Evolutionary conservation across 1,140 invertebrate genomes (phyloP).

Genomic region (Phymastichus coffea): DNA sequence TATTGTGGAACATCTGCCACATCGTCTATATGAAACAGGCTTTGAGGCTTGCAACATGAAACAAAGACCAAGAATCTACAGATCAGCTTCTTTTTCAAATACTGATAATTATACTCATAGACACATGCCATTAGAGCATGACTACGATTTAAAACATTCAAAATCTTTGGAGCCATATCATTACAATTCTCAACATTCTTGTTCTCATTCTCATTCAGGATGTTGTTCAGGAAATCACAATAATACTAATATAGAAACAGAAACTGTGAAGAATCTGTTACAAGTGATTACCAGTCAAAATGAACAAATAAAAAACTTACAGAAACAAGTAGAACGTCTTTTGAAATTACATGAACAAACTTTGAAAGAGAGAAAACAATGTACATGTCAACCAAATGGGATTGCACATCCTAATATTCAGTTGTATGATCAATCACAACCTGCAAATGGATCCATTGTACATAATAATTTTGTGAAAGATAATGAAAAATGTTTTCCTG

Average conservation of each 20-base stretch:
- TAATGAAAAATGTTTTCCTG: constrained; percentile 6
- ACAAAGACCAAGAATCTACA: constrained; percentile 2
- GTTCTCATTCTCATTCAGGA: constrained; percentile 22
- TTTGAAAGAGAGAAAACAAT: constrained; percentile 34
- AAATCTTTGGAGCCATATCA: constrained; percentile 13
- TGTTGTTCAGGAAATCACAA: constrained; percentile 22
- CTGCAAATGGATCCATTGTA: constrained; percentile 25
- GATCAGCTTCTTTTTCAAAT: constrained; percentile 12
- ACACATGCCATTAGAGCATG: not conserved
- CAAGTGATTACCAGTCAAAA: constrained; percentile 46
- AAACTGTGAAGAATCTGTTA: constrained; percentile 44
- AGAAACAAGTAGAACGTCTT: constrained; percentile 45
- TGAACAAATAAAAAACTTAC: constrained; percentile 48
- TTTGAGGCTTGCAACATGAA: not conserved
- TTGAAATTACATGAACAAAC: constrained; percentile 45
- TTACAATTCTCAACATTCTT: constrained; percentile 14
- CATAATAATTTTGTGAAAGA: constrained; percentile 9
- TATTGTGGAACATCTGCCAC: not conserved
- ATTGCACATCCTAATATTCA: constrained; percentile 22
- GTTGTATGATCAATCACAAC: constrained; percentile 19
- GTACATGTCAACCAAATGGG: constrained; percentile 29
- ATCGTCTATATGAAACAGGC: not conserved
- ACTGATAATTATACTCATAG: constrained; percentile 1
- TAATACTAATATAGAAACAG: constrained; percentile 36
- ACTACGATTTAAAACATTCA: constrained; percentile 1